Evolutionary conservation across 2,113 vertebrate species (phyloP).

Genomic region (Rafetus swinhoei): DNA sequence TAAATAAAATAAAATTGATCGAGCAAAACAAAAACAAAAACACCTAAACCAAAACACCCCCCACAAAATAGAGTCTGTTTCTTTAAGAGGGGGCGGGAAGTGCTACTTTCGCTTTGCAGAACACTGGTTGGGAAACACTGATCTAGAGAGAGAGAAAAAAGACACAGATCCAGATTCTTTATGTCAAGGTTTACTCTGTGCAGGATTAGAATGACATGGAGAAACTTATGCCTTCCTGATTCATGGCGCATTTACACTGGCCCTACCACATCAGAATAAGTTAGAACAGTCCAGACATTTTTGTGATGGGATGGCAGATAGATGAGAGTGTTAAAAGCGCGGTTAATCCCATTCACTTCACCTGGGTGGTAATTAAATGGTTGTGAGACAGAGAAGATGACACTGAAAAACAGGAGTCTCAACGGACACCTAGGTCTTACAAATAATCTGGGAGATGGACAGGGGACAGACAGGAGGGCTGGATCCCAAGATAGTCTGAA

Average conservation of each 20-base stretch:
- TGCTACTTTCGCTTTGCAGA: too few relatives aligned
- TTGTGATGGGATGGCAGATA: neutral
- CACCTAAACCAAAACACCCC: too few relatives aligned
- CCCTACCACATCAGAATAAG: neutral
- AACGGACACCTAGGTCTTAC: neutral
- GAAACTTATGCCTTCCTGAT: neutral
- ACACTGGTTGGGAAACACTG: too few relatives aligned
- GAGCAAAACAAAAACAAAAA: too few relatives aligned
- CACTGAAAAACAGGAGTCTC: neutral
- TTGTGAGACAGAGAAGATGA: neutral
- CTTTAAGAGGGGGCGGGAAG: too few relatives aligned
- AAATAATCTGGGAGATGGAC: neutral
- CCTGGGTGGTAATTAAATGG: neutral
- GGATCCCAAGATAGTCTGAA: neutral
- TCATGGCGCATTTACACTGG: neutral
- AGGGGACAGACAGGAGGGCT: neutral
- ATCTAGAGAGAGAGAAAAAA: neutral
- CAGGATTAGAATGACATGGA: neutral
- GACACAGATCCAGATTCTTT: neutral
- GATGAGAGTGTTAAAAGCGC: neutral
- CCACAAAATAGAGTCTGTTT: too few relatives aligned
- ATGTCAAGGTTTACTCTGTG: neutral
- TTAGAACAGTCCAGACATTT: neutral
- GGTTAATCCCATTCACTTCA: neutral
- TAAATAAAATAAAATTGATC: too few relatives aligned